phyloP scores from a whole-genome alignment of 2,797 vertebrate species.

The Halcyon smyrnensis region DNA sequence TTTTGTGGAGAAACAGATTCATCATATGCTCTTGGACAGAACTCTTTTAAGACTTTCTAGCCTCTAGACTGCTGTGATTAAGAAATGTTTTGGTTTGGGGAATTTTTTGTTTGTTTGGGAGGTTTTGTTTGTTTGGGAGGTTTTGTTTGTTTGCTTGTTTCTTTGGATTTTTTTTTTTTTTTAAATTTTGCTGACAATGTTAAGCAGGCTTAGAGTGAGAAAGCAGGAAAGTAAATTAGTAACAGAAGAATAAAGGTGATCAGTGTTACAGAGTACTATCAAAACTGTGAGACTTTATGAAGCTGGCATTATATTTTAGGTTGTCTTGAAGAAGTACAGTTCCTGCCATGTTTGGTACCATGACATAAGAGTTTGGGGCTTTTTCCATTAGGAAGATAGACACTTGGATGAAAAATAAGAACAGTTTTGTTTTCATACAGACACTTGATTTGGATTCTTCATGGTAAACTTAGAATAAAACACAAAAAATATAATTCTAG shows the following conservation, averaged over 20 bases:
- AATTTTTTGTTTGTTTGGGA: no score
- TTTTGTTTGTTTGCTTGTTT: no score
- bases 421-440: neutral
- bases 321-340: neutral
- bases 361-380: neutral
- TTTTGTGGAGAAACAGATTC: neutral
- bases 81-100: no score
- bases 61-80: no score
- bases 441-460: neutral
- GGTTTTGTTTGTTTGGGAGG: no score
- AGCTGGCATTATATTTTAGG: neutral
- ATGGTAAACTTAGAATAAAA: neutral
- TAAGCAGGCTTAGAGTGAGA: neutral
- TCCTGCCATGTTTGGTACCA: neutral
- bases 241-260: neutral
- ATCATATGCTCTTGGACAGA: neutral
- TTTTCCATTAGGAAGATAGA: neutral
- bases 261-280: neutral
- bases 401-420: neutral
- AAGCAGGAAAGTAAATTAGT: neutral
- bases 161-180: no score
- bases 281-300: neutral
- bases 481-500: neutral
- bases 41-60: neutral
- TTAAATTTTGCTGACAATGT: neutral